phyloP scores from a whole-genome alignment of 2,113 vertebrate species.

The Conger conger region DNA sequence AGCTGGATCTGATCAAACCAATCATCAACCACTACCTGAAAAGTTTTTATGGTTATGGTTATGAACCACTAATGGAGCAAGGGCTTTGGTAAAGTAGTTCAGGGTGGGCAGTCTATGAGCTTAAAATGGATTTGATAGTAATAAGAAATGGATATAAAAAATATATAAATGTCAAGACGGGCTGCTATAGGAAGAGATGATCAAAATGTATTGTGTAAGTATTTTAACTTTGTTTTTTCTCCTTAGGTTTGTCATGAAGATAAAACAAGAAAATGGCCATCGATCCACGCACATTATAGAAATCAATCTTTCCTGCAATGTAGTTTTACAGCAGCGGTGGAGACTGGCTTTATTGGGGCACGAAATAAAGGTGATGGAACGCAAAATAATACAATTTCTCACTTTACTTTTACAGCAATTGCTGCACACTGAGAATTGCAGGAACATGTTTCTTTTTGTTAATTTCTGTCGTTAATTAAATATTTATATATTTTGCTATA shows the following conservation, averaged over 20 bases:
- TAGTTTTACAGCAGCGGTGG: slow-evolving; percentile 2
- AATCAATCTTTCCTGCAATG: not conserved
- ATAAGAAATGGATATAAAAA: not conserved
- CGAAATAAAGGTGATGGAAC: not conserved
- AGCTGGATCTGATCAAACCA: not conserved
- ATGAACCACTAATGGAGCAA: not conserved
- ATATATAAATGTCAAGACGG: too few relatives aligned
- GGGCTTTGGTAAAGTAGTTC: not conserved
- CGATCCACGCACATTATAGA: slow-evolving; percentile 58
- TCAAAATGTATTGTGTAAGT: not conserved
- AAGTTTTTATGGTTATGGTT: not conserved
- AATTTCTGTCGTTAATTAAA: not conserved
- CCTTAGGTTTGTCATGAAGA: slow-evolving; percentile 10
- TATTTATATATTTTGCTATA: not conserved
- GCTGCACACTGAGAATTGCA: not conserved
- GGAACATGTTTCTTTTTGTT: not conserved
- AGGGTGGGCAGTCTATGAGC: too few relatives aligned
- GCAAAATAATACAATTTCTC: not conserved
- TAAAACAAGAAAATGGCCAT: not conserved
- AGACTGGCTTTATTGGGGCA: not conserved
- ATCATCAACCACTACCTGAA: not conserved
- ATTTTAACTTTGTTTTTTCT: not conserved
- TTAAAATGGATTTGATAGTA: not conserved
- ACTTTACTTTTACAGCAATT: not conserved
- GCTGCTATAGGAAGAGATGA: not conserved